Evolutionary conservation across 1,140 invertebrate species (phyloP).

Genomic region (Cryptotermes secundus): DNA sequence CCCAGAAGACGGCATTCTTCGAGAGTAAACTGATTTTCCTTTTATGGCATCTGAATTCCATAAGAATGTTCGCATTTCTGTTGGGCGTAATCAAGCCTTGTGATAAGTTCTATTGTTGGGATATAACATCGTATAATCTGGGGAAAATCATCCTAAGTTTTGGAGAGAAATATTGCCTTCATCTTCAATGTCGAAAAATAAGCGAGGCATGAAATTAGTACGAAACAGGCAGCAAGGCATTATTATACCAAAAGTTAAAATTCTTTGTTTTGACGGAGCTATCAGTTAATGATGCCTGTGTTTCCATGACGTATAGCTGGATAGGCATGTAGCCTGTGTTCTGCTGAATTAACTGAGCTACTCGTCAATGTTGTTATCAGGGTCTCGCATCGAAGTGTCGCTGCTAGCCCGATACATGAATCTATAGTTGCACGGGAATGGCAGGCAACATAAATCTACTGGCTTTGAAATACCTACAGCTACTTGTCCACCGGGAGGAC

Average conservation of each 20-base stretch:
- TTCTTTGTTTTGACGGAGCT: too few relatives aligned
- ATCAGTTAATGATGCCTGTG: not conserved
- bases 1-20: too few relatives aligned
- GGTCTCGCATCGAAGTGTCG: not conserved
- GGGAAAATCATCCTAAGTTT: not conserved
- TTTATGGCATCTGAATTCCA: too few relatives aligned
- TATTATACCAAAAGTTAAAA: too few relatives aligned
- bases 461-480: not conserved
- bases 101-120: too few relatives aligned
- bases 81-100: too few relatives aligned
- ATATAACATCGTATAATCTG: too few relatives aligned
- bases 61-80: not conserved
- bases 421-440: not conserved
- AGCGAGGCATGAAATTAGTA: too few relatives aligned
- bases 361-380: not conserved
- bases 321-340: not conserved
- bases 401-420: not conserved
- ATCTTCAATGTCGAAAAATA: too few relatives aligned
- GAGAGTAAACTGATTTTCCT: too few relatives aligned
- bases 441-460: constrained; percentile 10
- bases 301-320: not conserved
- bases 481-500: not conserved
- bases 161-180: too few relatives aligned
- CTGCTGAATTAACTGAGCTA: not conserved
- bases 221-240: too few relatives aligned